Conservation (phyloP, 2,888 invertebrate species). For the Tipula vernalis region DNA sequence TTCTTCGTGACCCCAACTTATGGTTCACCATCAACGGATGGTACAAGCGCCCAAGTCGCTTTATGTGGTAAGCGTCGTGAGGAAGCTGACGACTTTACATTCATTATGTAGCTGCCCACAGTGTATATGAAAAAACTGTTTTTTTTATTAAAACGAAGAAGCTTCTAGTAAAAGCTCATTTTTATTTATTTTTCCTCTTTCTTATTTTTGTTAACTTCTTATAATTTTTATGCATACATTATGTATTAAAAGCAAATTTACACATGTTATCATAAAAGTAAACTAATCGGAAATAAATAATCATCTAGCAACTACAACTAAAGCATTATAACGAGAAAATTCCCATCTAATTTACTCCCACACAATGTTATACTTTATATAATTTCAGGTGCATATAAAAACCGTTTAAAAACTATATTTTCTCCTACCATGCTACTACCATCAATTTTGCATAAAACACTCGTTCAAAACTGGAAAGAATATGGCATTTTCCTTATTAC, state of each 20-base stretch:
- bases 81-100: too few relatives aligned
- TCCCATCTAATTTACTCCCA: background rate
- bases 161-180: too few relatives aligned
- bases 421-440: background rate
- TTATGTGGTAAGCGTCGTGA: too few relatives aligned
- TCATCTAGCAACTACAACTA: background rate
- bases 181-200: too few relatives aligned
- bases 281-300: background rate
- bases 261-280: background rate
- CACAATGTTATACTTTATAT: background rate
- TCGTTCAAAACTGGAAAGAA: background rate
- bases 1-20: too few relatives aligned
- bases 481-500: background rate
- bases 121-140: too few relatives aligned
- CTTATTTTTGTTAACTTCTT: too few relatives aligned
- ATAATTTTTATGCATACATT: background rate
- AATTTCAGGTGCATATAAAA: background rate
- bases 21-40: too few relatives aligned
- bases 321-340: background rate
- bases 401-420: background rate
- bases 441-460: background rate
- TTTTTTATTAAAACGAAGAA: too few relatives aligned
- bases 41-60: too few relatives aligned
- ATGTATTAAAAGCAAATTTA: background rate
- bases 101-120: too few relatives aligned